A percentile compares a stretch with the other conserved stretches of the same genome.
Conservation (phyloP, 2,797 vertebrate genomes). For the Mycteria americana region DNA sequence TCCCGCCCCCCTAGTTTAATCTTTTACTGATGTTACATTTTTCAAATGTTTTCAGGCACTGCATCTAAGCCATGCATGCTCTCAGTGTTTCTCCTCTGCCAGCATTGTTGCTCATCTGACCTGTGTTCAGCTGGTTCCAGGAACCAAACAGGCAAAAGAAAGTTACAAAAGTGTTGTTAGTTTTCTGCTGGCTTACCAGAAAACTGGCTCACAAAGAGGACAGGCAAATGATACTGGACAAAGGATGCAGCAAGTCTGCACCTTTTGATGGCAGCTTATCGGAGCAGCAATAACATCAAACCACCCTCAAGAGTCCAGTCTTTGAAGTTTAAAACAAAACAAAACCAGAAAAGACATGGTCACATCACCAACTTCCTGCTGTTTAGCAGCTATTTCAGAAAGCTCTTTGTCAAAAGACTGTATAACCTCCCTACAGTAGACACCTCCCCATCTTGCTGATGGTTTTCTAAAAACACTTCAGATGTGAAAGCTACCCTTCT, state of each 20-base stretch:
- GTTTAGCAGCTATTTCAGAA: background rate
- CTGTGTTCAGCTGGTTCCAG: background rate
- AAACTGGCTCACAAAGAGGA: background rate
- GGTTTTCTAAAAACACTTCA: background rate
- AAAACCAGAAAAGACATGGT: background rate
- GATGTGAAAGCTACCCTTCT: background rate
- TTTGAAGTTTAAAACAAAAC: background rate
- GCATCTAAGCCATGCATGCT: background rate
- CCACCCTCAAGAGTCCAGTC: background rate
- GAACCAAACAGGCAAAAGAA: background rate
- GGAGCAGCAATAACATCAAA: background rate
- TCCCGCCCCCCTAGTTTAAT: background rate
- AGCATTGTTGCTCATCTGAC: background rate
- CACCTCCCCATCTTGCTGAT: background rate
- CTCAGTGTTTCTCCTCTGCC: background rate
- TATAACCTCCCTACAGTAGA: background rate
- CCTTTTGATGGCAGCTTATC: background rate
- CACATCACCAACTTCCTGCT: background rate
- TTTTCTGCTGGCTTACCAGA: background rate
- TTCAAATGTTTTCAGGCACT: background rate
- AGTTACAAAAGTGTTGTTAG: background rate
- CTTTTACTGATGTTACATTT: background rate
- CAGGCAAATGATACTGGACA: background rate
- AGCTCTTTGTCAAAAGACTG: background rate
- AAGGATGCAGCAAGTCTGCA: background rate